Evolutionary conservation across 2,797 vertebrate genomes (phyloP).

Genomic region (Darevskia mixta): DNA sequence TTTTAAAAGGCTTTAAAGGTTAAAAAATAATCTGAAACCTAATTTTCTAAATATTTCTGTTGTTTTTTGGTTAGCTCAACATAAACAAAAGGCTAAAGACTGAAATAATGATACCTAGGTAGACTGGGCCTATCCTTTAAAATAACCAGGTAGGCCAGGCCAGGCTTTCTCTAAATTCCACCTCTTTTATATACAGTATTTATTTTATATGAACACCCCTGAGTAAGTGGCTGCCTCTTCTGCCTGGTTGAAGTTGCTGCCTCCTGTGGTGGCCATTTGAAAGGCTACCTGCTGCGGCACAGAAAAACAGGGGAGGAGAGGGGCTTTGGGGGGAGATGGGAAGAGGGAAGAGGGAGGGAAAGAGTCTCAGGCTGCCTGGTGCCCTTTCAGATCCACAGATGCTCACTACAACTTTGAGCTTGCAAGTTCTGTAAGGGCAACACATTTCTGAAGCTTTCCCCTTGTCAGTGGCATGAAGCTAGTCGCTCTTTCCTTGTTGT

Average conservation of each 20-base stretch:
- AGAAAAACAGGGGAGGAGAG: no score
- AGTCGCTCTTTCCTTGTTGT: background rate
- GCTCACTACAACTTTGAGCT: background rate
- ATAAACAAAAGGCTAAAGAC: background rate
- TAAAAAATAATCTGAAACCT: no score
- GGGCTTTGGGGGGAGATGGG: background rate
- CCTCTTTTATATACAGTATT: background rate
- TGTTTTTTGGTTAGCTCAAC: background rate
- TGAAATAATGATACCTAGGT: background rate
- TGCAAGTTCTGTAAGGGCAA: background rate
- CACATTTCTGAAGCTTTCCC: background rate
- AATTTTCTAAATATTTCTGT: background rate
- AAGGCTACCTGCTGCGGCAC: background rate
- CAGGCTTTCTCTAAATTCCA: background rate
- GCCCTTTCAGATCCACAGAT: accelerated
- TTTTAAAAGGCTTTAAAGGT: no score
- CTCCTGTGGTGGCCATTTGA: background rate
- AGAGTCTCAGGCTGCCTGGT: background rate
- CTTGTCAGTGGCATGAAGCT: background rate
- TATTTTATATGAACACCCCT: background rate
- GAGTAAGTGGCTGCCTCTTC: background rate
- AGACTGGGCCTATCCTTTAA: background rate
- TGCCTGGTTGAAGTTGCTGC: background rate
- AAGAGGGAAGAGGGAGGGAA: background rate
- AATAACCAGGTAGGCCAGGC: background rate